Percentiles rank a stretch among this genome's conserved stretches.
These are phyloP conservation scores for Anodontia alba DNA, from an alignment of 2,888 invertebrate species.

Conservation along the genomic window DNA sequence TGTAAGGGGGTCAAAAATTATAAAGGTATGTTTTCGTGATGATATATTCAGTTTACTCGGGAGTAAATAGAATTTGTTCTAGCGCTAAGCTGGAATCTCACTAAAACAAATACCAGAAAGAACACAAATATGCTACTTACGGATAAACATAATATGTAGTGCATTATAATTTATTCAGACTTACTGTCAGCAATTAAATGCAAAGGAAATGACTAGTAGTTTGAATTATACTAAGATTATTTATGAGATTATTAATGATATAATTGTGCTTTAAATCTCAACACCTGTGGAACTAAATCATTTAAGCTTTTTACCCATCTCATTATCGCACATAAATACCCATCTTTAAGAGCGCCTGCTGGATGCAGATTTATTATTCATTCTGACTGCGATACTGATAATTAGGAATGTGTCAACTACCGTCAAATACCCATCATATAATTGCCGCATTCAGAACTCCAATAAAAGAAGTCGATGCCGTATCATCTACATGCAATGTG, in stretches of 20 bases:
- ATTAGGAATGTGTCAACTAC: constrained; percentile 5
- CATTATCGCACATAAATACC: not conserved
- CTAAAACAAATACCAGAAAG: too few species aligned
- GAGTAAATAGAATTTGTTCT: too few species aligned
- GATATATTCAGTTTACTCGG: too few species aligned
- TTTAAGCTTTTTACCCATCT: constrained; percentile 14
- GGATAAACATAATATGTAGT: too few species aligned
- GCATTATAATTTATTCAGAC: too few species aligned
- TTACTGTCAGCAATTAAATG: not conserved
- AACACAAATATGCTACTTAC: too few species aligned
- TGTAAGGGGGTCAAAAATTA: too few species aligned
- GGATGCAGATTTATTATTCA: constrained; percentile 15
- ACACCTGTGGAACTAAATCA: constrained; percentile 31
- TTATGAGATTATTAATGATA: not conserved
- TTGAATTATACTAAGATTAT: not conserved
- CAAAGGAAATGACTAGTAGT: not conserved
- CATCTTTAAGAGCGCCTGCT: not conserved
- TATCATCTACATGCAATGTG: constrained; percentile 33
- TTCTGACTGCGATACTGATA: not conserved
- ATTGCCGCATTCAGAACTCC: not conserved
- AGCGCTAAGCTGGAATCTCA: too few species aligned
- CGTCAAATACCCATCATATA: constrained; percentile 11
- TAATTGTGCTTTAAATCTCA: constrained; percentile 10
- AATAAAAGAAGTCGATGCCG: not conserved
- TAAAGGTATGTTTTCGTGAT: too few species aligned